Evolutionary conservation across 2,113 vertebrate genomes (phyloP).

Genomic region (Zapus hudsonius): DNA sequence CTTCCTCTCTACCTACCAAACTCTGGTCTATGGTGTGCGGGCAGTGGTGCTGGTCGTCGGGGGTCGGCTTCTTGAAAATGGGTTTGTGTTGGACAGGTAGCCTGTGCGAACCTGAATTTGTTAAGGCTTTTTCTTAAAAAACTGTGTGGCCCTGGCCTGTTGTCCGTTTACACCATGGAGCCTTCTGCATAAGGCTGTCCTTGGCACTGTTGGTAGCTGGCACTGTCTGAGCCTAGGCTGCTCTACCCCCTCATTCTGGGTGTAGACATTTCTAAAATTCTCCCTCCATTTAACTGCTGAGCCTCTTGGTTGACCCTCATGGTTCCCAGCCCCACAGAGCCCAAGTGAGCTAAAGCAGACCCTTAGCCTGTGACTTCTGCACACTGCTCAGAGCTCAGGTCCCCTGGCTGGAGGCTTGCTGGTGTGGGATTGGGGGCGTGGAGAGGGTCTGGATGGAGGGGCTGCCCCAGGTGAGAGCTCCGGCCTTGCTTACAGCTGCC

Average conservation of each 20-base stretch:
- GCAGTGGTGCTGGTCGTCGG: neutral
- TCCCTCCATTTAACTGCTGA: neutral
- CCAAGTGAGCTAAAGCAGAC: neutral
- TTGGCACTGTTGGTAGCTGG: neutral
- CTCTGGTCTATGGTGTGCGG: neutral
- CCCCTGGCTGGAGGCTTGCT: neutral
- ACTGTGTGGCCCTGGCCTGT: too few species aligned
- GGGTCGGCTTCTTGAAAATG: neutral
- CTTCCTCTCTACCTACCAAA: too few species aligned
- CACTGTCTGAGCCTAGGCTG: neutral
- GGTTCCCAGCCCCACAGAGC: neutral
- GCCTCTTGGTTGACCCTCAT: neutral
- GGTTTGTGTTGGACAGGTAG: neutral
- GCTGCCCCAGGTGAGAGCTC: neutral
- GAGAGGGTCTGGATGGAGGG: neutral
- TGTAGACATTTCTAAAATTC: neutral
- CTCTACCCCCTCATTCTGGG: too few species aligned
- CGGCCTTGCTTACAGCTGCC: constrained; percentile 82
- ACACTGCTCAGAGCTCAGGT: neutral
- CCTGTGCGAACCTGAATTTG: neutral
- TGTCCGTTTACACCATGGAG: neutral
- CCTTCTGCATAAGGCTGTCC: neutral
- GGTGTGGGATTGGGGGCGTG: neutral
- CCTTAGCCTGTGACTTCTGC: neutral
- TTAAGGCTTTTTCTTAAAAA: neutral